A percentile compares a stretch with the other conserved stretches of the same genome.
Conservation (phyloP, 2,797 vertebrate species). For the Malacoctenus gilli region DNA sequence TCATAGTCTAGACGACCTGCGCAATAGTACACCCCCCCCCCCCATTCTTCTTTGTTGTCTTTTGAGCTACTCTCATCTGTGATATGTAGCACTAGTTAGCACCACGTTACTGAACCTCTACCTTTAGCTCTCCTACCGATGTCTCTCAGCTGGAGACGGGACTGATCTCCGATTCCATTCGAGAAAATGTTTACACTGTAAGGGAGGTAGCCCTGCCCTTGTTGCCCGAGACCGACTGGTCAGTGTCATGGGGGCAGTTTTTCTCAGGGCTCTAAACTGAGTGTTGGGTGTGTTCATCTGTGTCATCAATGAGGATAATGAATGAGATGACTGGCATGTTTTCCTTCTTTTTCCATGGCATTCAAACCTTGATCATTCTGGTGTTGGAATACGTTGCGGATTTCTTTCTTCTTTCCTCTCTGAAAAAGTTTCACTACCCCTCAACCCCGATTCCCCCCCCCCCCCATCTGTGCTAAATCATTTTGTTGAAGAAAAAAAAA, state of each 20-base stretch:
- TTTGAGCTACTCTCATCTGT: conserved; percentile 7
- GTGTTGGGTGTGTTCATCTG: conserved; percentile 12
- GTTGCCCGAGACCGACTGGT: not conserved
- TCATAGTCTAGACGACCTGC: no score
- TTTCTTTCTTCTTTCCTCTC: not conserved
- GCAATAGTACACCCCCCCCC: no score
- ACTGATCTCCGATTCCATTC: conserved; percentile 5
- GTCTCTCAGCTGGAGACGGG: not conserved
- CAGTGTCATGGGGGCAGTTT: conserved; percentile 5
- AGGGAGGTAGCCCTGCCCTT: not conserved
- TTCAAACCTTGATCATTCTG: not conserved
- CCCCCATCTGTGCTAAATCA: no score
- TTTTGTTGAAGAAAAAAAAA: conserved; percentile 2
- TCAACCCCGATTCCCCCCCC: no score
- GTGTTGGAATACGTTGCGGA: conserved; percentile 1
- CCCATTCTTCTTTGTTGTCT: not conserved
- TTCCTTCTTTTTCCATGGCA: not conserved
- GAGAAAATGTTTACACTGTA: conserved; percentile 35
- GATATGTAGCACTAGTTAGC: conserved; percentile 8
- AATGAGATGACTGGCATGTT: not conserved
- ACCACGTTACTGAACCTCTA: not conserved
- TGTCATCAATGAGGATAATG: conserved; percentile 3
- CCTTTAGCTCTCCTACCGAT: not conserved
- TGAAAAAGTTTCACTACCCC: no score
- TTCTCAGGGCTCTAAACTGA: conserved; percentile 35